Evolutionary conservation across 1,140 invertebrate species (phyloP), one percentile per base, ranked within the genome.

Genomic region (Drosophila tristis): DNA sequence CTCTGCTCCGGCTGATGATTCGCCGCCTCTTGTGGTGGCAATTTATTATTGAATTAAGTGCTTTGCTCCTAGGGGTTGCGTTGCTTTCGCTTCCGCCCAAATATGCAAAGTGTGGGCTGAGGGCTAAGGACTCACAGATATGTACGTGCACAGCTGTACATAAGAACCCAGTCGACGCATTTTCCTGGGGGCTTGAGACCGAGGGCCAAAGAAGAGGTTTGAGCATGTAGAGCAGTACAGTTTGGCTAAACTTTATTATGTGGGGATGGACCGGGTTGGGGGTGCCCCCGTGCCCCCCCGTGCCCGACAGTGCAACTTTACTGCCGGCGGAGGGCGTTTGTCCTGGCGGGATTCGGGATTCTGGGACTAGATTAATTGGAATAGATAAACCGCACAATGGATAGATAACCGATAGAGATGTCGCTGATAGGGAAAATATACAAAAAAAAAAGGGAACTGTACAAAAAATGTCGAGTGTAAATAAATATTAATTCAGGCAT

Each of bases 11-110:
- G 72, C 64, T 39, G 39, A 45, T 15, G 16, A 39, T 39, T 49
- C 64, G 66, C 53, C 73, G 15, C 49, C 65, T 67, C 48, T 56
- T 73, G 53, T 50, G 65, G 66, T 70, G 84, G 79, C 84, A 89
- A 89, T 89, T 89, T 89, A 89, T 89, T 89, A 89, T 89, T 89
- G 79, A 89, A 89, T 89, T 89, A 89, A 89, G 84, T 80, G 84
- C 65, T 89, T 73, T 72, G 58, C 47, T 58, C 49, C 44, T 56
- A 56, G 76, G 84, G 86, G 79, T 80, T 77, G 77, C 25, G 63
- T 55, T 80, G 57, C 63, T 60, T 49, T 8, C 47, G 51, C 53
- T 64, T 72, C 31, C 20, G n/a, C 9, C 42, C 72, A 55, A 77
- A 72, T 89, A 89, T 89, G 85, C 85, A 89, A 89, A 89, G 75